phyloP scores from a whole-genome alignment of 2,888 invertebrate genomes.

The Lepidochitona cinerea region DNA sequence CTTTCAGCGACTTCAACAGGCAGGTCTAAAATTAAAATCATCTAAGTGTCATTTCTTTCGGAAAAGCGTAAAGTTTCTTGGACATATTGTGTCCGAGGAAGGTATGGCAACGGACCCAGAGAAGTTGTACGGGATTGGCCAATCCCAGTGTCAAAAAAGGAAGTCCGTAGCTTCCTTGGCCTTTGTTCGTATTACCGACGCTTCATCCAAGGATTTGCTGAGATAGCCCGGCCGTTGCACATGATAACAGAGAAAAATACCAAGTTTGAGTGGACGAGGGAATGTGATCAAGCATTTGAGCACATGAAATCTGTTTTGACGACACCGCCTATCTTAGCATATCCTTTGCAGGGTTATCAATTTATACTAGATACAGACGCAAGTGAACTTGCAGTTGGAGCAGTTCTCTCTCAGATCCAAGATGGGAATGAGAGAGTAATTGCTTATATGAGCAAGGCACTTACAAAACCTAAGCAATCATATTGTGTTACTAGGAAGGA shows the following conservation, averaged over 20 bases:
- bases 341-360: too few species aligned
- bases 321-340: too few species aligned
- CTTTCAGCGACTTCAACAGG: background rate
- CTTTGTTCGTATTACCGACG: too few species aligned
- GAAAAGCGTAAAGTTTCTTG: slow-evolving; percentile 4
- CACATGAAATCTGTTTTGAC: too few species aligned
- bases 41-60: slow-evolving; percentile 1
- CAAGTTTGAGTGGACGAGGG: too few species aligned
- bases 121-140: background rate
- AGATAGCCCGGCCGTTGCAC: too few species aligned
- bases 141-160: background rate
- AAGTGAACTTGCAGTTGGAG: too few species aligned
- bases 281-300: too few species aligned
- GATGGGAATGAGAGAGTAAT: slow-evolving; percentile 2
- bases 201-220: too few species aligned
- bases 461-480: background rate
- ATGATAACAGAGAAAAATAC: too few species aligned
- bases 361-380: too few species aligned
- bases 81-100: slow-evolving; percentile 9
- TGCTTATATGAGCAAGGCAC: background rate
- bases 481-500: slow-evolving; percentile 14
- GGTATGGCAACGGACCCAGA: slow-evolving; percentile 8
- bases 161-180: too few species aligned
- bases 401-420: slow-evolving; percentile 4
- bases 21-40: slow-evolving; percentile 6